A percentile compares a stretch with the other conserved stretches of the same genome.
Conservation (phyloP, 2,113 vertebrate genomes). For the Castor canadensis region DNA sequence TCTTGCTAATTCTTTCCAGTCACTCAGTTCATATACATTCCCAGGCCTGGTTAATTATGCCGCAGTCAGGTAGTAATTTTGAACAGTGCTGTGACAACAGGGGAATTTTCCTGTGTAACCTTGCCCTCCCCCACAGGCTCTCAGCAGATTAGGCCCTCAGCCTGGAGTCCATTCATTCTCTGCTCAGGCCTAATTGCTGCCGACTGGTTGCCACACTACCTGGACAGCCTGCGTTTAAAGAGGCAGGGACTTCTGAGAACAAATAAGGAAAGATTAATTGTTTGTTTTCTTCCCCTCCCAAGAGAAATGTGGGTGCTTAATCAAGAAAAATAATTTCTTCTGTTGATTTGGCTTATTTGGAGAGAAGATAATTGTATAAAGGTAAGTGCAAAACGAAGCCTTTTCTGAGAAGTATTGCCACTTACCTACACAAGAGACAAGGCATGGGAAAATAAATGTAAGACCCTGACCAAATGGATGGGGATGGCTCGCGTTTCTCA, state of each 20-base stretch:
- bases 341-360: slow-evolving; percentile 92
- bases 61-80: slow-evolving; percentile 88
- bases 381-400: slow-evolving; percentile 75
- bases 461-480: slow-evolving; percentile 84
- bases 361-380: slow-evolving; percentile 86
- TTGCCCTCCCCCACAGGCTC: slow-evolving; percentile 86
- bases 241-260: slow-evolving; percentile 88
- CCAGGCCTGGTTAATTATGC: slow-evolving; percentile 93
- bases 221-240: slow-evolving; percentile 85
- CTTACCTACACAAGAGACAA: slow-evolving; percentile 76
- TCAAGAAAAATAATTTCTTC: slow-evolving; percentile 99
- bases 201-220: slow-evolving; percentile 91
- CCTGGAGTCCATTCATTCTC: slow-evolving; percentile 90
- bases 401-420: slow-evolving; percentile 86
- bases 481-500: slow-evolving; percentile 85
- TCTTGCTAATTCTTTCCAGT: slow-evolving; percentile 92
- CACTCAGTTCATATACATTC: slow-evolving; percentile 92
- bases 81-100: slow-evolving; percentile 85
- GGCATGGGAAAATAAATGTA: slow-evolving; percentile 83
- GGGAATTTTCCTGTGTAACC: slow-evolving; percentile 89
- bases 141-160: slow-evolving; percentile 87
- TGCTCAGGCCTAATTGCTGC: slow-evolving; percentile 91
- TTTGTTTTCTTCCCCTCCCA: slow-evolving; percentile 95
- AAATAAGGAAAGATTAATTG: slow-evolving; percentile 98
- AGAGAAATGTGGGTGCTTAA: slow-evolving; percentile 94